phyloP scores from a whole-genome alignment of 2,797 vertebrate species.

The Darevskia nairensis region DNA sequence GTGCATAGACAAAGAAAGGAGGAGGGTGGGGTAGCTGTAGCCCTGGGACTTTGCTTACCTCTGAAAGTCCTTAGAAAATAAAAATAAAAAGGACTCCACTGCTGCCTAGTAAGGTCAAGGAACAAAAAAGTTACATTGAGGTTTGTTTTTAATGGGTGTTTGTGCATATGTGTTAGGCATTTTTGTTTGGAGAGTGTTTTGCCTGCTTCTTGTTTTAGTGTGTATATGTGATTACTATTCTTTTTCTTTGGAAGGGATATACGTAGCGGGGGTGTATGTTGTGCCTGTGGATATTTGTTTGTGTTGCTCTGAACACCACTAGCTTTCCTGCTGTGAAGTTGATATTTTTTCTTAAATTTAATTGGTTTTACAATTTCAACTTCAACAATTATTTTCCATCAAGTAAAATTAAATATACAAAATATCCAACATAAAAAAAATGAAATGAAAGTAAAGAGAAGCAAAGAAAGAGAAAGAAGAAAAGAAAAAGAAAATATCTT shows the following conservation, averaged over 20 bases:
- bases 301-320: neutral
- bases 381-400: too few relatives aligned
- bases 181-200: neutral
- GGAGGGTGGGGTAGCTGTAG: neutral
- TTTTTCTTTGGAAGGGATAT: neutral
- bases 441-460: too few relatives aligned
- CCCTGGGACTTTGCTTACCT: neutral
- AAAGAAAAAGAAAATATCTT: too few relatives aligned
- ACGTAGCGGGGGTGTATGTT: too few relatives aligned
- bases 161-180: neutral
- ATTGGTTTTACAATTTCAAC: too few relatives aligned
- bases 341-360: neutral
- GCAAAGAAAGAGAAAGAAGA: too few relatives aligned
- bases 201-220: neutral
- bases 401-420: too few relatives aligned
- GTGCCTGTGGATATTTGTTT: neutral
- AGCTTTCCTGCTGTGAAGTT: neutral
- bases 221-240: neutral
- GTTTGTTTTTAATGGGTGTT: neutral
- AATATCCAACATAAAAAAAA: too few relatives aligned
- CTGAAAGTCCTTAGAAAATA: neutral
- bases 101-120: neutral
- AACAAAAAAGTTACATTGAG: neutral
- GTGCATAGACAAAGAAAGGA: neutral
- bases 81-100: neutral